phyloP scores from a whole-genome alignment of 2,113 vertebrate genomes.

The Notothenia coriiceps region DNA sequence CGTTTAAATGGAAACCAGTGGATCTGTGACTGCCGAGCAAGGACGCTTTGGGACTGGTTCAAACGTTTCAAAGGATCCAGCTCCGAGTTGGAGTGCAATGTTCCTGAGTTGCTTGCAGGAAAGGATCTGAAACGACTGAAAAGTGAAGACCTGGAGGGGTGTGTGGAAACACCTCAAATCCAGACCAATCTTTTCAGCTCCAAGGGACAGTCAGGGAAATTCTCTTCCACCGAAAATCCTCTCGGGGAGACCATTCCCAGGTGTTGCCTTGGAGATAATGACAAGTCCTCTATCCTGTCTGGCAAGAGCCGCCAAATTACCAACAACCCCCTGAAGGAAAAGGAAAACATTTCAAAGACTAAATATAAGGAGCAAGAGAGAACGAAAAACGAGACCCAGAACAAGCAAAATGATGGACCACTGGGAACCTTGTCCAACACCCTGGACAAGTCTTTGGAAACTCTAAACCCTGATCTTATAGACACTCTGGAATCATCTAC shows the following conservation, averaged over 20 bases:
- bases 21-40: conserved; percentile 96
- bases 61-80: conserved; percentile 97
- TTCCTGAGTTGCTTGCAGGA: conserved; percentile 87
- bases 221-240: conserved; percentile 83
- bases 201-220: conserved; percentile 85
- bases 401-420: conserved; percentile 94
- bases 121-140: conserved; percentile 92
- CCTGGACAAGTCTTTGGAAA: conserved; percentile 89
- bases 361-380: conserved; percentile 87
- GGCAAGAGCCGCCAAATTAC: conserved; percentile 90
- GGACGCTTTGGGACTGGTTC: conserved; percentile 97
- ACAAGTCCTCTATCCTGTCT: conserved; percentile 93
- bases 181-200: conserved; percentile 88
- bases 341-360: conserved; percentile 93
- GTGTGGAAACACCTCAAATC: conserved; percentile 86
- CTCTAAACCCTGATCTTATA: conserved; percentile 88
- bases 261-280: conserved; percentile 91
- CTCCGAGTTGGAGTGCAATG: conserved; percentile 91
- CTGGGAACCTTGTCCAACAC: conserved; percentile 93
- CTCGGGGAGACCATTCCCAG: conserved; percentile 81
- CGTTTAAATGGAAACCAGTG: conserved; percentile 97
- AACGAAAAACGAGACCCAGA: conserved; percentile 90
- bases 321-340: conserved; percentile 91
- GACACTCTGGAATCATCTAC: conserved; percentile 91
- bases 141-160: conserved; percentile 89